phyloP scores from a whole-genome alignment of 2,797 vertebrate genomes.

The Florisuga fusca region DNA sequence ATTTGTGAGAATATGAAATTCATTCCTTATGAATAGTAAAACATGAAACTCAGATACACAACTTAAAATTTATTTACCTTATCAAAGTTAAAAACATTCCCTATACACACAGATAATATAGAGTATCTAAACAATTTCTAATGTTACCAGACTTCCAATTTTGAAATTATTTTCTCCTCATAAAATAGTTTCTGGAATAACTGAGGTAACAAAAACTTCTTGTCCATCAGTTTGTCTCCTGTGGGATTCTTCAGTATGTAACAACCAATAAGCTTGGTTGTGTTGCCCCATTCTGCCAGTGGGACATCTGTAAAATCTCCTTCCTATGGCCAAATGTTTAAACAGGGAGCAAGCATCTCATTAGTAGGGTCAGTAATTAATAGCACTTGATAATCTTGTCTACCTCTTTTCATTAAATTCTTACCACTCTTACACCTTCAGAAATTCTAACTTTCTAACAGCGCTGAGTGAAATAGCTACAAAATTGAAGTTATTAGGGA shows the following conservation, averaged over 20 bases:
- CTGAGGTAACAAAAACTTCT: background rate
- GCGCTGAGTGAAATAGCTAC: background rate
- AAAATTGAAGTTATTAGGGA: background rate
- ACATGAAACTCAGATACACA: background rate
- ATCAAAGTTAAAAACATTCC: background rate
- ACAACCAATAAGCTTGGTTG: rapidly evolving
- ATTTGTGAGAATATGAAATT: background rate
- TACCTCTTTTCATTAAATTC: background rate
- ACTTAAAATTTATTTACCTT: background rate
- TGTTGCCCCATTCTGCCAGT: background rate
- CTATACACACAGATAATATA: background rate
- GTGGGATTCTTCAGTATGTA: background rate
- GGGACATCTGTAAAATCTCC: background rate
- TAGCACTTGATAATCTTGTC: background rate
- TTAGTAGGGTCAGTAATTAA: background rate
- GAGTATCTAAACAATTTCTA: background rate
- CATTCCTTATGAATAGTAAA: background rate
- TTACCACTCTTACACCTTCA: background rate
- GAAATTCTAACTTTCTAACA: background rate
- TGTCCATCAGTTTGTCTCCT: background rate
- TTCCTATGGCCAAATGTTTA: background rate
- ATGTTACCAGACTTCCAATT: background rate
- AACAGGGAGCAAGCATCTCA: background rate
- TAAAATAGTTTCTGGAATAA: background rate
- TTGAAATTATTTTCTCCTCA: background rate